A percentile compares a stretch with the other conserved stretches of the same genome.
Conservation (phyloP, 2,888 invertebrate genomes). For the Phaonia tiefii region DNA sequence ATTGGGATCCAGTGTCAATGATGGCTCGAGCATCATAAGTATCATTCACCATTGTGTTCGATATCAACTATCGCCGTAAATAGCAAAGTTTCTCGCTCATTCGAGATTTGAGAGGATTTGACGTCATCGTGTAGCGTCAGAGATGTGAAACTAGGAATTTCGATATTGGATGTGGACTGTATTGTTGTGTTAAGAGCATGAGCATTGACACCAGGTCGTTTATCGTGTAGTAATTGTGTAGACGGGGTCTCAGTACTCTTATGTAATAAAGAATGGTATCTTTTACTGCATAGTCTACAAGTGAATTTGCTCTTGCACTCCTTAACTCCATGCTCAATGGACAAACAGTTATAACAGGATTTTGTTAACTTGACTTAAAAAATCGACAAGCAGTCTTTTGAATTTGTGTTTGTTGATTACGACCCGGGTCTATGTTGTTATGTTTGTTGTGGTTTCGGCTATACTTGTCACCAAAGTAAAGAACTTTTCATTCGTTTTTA, state of each 20-base stretch:
- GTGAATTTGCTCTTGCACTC: no score
- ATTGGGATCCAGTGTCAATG: no score
- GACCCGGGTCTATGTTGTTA: no score
- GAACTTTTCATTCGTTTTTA: no score
- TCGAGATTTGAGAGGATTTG: neutral
- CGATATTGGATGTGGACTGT: slow-evolving; percentile 8
- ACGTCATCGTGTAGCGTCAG: neutral
- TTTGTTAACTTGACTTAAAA: no score
- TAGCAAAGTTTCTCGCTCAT: slow-evolving; percentile 4
- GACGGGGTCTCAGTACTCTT: neutral
- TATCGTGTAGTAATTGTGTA: no score
- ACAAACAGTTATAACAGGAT: slow-evolving; percentile 28
- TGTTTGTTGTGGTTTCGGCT: no score
- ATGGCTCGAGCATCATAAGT: slow-evolving; percentile 32
- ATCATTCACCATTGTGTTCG: slow-evolving; percentile 11
- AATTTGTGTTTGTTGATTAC: no score
- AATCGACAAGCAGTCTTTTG: slow-evolving; percentile 4
- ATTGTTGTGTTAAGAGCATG: neutral
- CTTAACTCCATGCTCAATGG: slow-evolving; percentile 4
- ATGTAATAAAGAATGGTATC: neutral
- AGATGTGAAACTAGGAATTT: neutral
- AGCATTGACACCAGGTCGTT: neutral
- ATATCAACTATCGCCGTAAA: slow-evolving; percentile 34
- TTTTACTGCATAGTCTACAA: no score
- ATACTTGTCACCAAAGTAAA: no score